These are phyloP conservation scores for Macquaria ambigua DNA, from an alignment of 2,113 vertebrate species.

Conservation along the genomic window DNA sequence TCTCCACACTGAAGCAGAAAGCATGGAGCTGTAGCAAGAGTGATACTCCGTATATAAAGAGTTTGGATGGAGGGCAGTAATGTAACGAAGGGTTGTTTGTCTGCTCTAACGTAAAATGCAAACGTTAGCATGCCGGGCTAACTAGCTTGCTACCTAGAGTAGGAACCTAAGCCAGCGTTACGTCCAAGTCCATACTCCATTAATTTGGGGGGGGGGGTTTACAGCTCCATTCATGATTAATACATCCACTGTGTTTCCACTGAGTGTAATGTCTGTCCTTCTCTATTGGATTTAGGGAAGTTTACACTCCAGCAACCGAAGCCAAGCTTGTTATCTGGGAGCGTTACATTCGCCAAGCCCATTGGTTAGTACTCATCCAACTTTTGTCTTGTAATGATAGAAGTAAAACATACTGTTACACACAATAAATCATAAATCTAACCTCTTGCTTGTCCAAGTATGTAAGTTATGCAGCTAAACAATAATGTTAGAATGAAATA, in stretches of 20 bases:
- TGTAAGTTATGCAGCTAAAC: no score
- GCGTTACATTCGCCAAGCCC: no score
- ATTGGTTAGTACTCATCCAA: neutral
- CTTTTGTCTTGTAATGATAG: neutral
- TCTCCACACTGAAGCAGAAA: no score
- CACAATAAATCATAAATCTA: no score
- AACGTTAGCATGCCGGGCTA: neutral
- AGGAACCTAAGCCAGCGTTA: neutral
- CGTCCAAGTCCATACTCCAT: neutral
- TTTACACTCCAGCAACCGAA: neutral
- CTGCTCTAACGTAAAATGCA: neutral
- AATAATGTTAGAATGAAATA: no score
- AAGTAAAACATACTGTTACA: no score
- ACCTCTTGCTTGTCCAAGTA: no score
- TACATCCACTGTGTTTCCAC: neutral
- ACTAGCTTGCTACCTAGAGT: neutral
- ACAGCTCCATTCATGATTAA: neutral
- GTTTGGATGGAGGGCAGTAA: no score
- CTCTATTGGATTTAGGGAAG: neutral
- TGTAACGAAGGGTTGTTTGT: neutral
- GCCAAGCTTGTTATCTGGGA: no score
- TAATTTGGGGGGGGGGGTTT: neutral
- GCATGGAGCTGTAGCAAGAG: no score
- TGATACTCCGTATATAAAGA: no score
- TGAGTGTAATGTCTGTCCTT: neutral